Conservation (phyloP, 2,113 vertebrate genomes). For the Gambusia holbrooki region DNA sequence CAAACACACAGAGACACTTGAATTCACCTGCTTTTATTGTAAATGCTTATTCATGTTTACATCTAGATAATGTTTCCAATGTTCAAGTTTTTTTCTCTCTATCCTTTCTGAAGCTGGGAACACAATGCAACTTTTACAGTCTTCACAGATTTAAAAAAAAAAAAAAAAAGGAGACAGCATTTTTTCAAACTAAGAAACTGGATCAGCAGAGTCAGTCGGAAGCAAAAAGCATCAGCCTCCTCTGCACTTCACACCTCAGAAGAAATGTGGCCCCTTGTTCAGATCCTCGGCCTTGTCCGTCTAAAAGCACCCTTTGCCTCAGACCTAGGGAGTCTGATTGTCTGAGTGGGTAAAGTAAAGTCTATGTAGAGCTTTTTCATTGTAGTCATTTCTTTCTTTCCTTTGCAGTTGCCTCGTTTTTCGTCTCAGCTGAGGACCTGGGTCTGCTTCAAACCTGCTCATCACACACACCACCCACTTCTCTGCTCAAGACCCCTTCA, state of each 20-base stretch:
- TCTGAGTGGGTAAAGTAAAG: not conserved
- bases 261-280: not conserved
- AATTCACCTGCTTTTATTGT: no score
- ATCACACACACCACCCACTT: not conserved
- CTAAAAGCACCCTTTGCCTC: slow-evolving; percentile 1
- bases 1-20: no score
- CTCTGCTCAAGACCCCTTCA: not conserved
- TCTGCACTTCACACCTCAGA: not conserved
- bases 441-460: not conserved
- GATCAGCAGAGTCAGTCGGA: not conserved
- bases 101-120: no score
- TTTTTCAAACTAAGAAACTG: no score
- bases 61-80: no score
- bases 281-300: not conserved
- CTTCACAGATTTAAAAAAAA: no score
- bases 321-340: not conserved
- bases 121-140: no score
- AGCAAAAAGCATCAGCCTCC: not conserved
- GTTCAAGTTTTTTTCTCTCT: no score
- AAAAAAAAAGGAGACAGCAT: no score
- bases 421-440: not conserved
- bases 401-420: not conserved
- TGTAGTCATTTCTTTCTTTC: not conserved
- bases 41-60: no score
- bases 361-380: not conserved